Base-by-base conservation (phyloP, 1,140 invertebrate species). In the Drosophila ogumai region DNA sequence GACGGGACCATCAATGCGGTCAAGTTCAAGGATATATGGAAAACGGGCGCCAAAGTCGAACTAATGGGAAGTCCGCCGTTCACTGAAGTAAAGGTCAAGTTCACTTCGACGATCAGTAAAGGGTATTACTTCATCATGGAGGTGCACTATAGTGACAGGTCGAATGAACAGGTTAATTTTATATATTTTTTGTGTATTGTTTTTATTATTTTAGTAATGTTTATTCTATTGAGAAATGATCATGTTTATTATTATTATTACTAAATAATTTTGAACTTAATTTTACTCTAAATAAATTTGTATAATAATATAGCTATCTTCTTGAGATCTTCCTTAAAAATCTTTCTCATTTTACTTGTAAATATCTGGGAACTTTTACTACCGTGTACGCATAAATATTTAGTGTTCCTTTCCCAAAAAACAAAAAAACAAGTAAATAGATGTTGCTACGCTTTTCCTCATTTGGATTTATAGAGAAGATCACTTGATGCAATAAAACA, bases 401-500 rank as follows among this genome's bases (percentile, higher is more conserved):
- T 50, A 72, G 12, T 17, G 36, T n/a, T 19, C 52, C 47, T 72
- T 72, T 54, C 52, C 6, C n/a, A 41, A 69, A 36, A 28, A 19
- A 47, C 25, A 49, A 6, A 1, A 9, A 17, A 28, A 28, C 25
- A 28, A 28, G 25, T 4, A 55, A n/a, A 4, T 43, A 17, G 9
- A 31, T 36, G 13, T 28, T 47, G 25, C 13, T 31, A 31, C 22
- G 61, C 59, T 59, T 58, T 57, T 66, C 46, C 47, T 40, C 36
- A 40, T 58, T 32, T 59, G 77, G 47, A 38, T 80, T 85, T 85
- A 78, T 81, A 57, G 60, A 81, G 75, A 82, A 86, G 82, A 87
- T 87, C 82, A 87, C 84, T 88, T 88, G 79, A 75, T 78, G 84
- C 80, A 80, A 81, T 88, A 88, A 87, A 84, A 82, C 85, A 81